These are phyloP conservation scores for Epinotia nisella DNA, from an alignment of 2,888 invertebrate genomes.

Conservation along the genomic window DNA sequence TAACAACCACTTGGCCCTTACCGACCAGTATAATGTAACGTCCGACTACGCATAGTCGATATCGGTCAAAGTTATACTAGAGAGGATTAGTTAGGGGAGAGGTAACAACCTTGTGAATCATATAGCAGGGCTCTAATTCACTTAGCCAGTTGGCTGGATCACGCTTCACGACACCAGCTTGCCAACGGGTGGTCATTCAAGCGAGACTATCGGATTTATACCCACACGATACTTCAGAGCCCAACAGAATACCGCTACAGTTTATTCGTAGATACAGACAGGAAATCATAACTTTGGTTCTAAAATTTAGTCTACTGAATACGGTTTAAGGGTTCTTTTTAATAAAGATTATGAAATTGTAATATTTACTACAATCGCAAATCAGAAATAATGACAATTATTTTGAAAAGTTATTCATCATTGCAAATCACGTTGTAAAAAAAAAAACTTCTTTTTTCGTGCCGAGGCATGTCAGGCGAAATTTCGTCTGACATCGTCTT, in stretches of 20 bases:
- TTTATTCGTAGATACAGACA: too few species aligned
- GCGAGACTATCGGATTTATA: conserved; percentile 15
- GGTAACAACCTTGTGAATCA: not conserved
- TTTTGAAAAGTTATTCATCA: too few species aligned
- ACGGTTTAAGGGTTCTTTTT: too few species aligned
- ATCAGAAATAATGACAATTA: too few species aligned
- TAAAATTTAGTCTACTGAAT: too few species aligned
- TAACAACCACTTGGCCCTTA: not conserved
- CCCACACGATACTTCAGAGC: not conserved
- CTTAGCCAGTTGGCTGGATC: not conserved
- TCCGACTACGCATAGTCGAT: not conserved
- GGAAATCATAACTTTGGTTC: too few species aligned
- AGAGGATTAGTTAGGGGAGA: not conserved
- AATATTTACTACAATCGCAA: too few species aligned
- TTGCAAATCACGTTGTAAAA: too few species aligned
- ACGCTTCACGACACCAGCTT: conserved; percentile 14
- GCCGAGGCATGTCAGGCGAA: too few species aligned
- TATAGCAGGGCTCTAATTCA: conserved; percentile 6
- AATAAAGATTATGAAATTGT: too few species aligned
- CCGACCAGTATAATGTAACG: not conserved
- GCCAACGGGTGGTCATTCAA: conserved; percentile 15
- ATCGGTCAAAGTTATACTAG: not conserved
- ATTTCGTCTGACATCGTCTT: too few species aligned
- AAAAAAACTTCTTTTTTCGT: too few species aligned
- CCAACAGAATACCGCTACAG: not conserved